Conservation (phyloP, 2,888 invertebrate genomes). For the Notodonta dromedarius region DNA sequence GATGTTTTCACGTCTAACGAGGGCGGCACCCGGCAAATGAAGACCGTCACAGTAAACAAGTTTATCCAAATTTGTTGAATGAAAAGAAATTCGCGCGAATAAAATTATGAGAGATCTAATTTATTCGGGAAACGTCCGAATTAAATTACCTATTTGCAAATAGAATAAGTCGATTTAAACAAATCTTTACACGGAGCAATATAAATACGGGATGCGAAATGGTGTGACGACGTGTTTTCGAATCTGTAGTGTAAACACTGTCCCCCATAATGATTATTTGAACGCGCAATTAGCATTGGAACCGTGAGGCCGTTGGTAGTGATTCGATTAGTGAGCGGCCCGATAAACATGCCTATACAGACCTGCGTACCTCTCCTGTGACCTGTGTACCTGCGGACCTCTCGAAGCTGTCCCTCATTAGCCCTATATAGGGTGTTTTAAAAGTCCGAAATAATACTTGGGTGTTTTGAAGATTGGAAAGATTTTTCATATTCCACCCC, state of each 20-base stretch:
- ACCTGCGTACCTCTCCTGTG: constrained; percentile 34
- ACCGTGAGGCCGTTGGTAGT: constrained; percentile 59
- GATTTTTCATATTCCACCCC: no score
- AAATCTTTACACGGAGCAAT: constrained; percentile 56
- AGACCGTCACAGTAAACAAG: constrained; percentile 56
- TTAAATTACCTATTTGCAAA: constrained; percentile 53
- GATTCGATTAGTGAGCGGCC: constrained; percentile 66
- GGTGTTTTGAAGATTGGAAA: no score
- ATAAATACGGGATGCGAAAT: constrained; percentile 61
- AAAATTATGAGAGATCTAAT: constrained; percentile 63
- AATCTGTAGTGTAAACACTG: constrained; percentile 68
- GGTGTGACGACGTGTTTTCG: constrained; percentile 62
- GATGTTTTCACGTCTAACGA: constrained; percentile 45
- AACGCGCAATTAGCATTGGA: constrained; percentile 71
- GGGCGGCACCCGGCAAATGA: constrained; percentile 47
- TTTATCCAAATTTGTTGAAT: constrained; percentile 52
- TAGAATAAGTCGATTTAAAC: constrained; percentile 57
- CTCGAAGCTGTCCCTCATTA: constrained; percentile 43
- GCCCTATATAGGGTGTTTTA: constrained; percentile 23
- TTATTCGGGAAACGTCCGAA: constrained; percentile 59
- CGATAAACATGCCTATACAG: constrained; percentile 45
- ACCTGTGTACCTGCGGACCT: no score
- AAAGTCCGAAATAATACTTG: no score
- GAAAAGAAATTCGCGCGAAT: constrained; percentile 58
- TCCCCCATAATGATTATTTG: constrained; percentile 79